phyloP scores from a whole-genome alignment of 30 jellyfish, hydroid and myxozoan genomes.

The Mastigias papua region DNA sequence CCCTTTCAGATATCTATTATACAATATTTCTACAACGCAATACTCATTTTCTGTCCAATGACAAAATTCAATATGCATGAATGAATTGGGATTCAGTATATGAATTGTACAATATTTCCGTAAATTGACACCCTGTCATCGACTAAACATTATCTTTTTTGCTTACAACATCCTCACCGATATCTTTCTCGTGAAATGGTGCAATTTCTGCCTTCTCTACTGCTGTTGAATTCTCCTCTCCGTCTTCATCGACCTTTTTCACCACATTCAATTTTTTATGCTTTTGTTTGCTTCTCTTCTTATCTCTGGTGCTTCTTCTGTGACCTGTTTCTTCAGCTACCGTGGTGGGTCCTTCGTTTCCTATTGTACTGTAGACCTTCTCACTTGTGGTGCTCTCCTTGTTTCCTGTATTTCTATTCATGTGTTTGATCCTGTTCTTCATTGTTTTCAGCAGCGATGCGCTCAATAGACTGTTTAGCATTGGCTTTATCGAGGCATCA shows the following conservation, averaged over 20 bases:
- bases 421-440: constrained; percentile 50
- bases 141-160: constrained; percentile 33
- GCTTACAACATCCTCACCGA: constrained; percentile 59
- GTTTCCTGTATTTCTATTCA: constrained; percentile 14
- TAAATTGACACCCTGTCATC: too few relatives aligned
- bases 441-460: constrained; percentile 45
- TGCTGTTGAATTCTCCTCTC: constrained; percentile 43
- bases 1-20: too few relatives aligned
- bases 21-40: too few relatives aligned
- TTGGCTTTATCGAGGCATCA: constrained; percentile 33
- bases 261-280: background rate
- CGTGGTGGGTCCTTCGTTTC: constrained; percentile 73
- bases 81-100: too few relatives aligned
- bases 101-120: too few relatives aligned
- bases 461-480: constrained; percentile 42
- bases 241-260: constrained; percentile 23
- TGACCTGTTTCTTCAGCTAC: constrained; percentile 49
- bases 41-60: too few relatives aligned
- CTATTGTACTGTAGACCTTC: constrained; percentile 65
- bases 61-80: too few relatives aligned
- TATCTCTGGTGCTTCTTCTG: constrained; percentile 49
- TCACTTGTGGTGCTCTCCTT: constrained; percentile 20
- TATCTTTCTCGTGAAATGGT: constrained; percentile 38
- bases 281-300: constrained; percentile 31
- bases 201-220: constrained; percentile 56